These are phyloP conservation scores for Alces alces DNA, from an alignment of 2,113 vertebrate species.

Conservation along the genomic window DNA sequence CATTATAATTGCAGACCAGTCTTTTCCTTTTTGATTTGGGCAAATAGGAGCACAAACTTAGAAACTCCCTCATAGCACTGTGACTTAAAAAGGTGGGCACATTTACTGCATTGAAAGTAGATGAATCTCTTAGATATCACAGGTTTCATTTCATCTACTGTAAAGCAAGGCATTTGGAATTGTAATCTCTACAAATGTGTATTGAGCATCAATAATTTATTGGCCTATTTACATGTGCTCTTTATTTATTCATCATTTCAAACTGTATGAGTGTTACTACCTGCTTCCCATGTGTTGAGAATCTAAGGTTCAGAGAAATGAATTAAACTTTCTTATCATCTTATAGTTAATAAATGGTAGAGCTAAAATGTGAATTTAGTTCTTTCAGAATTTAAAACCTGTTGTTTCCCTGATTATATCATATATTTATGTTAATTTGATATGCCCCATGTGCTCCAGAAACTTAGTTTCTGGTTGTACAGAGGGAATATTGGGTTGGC, in stretches of 20 bases:
- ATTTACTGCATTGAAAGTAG: background rate
- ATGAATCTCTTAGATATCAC: background rate
- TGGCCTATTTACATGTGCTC: background rate
- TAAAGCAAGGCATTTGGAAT: background rate
- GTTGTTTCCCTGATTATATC: background rate
- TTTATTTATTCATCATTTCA: constrained; percentile 2
- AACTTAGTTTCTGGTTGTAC: background rate
- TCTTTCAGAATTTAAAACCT: background rate
- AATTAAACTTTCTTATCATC: background rate
- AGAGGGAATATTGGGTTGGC: background rate
- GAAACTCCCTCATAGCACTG: background rate
- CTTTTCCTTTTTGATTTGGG: background rate
- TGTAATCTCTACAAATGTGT: background rate
- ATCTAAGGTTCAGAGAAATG: background rate
- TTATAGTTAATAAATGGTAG: background rate
- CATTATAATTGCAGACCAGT: background rate
- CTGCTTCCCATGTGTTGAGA: background rate
- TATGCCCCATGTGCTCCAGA: background rate
- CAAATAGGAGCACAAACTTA: background rate
- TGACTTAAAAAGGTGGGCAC: background rate
- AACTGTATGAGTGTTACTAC: background rate
- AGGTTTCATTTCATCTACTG: background rate
- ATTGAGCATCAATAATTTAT: background rate
- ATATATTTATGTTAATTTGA: background rate
- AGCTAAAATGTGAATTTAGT: background rate